Evolutionary conservation across 2,113 vertebrate species (phyloP).

Genomic region (Xyrauchen texanus): DNA sequence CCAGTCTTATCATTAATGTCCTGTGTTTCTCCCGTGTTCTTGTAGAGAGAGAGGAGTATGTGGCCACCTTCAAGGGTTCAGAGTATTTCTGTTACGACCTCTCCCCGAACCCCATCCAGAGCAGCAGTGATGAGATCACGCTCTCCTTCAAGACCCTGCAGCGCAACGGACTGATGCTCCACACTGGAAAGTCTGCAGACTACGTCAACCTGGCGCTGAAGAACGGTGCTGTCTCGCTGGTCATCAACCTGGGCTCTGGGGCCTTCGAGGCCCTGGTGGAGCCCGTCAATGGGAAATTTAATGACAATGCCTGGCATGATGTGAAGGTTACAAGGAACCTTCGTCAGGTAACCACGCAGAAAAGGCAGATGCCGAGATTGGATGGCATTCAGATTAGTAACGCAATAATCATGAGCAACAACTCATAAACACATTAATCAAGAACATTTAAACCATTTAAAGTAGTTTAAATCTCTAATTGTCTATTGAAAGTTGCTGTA

Average conservation of each 20-base stretch:
- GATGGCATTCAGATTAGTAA: slow-evolving; percentile 18
- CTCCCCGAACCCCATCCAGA: slow-evolving; percentile 98
- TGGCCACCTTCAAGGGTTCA: slow-evolving; percentile 98
- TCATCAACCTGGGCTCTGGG: slow-evolving; percentile 99
- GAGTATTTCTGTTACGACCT: slow-evolving; percentile 99
- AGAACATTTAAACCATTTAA: no score
- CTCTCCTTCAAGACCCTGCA: slow-evolving; percentile 98
- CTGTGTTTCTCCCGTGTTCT: slow-evolving; percentile 9
- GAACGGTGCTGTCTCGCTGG: slow-evolving; percentile 97
- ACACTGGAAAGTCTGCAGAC: slow-evolving; percentile 98
- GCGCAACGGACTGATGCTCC: slow-evolving; percentile 99
- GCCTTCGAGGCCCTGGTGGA: slow-evolving; percentile 99
- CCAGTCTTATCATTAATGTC: not conserved
- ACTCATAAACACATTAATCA: no score
- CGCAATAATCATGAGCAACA: not conserved
- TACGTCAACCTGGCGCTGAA: slow-evolving; percentile 99
- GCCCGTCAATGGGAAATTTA: slow-evolving; percentile 99
- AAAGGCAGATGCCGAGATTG: slow-evolving; percentile 51
- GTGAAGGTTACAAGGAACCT: slow-evolving; percentile 99
- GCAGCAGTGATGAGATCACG: slow-evolving; percentile 99
- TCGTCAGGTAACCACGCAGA: slow-evolving; percentile 96
- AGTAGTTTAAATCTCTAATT: no score
- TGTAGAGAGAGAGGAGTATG: slow-evolving; percentile 95
- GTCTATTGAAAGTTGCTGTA: slow-evolving; percentile 18
- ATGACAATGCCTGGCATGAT: slow-evolving; percentile 99